These are phyloP conservation scores for Plagodis dolabraria DNA, from an alignment of 2,888 invertebrate species.

Conservation along the genomic window DNA sequence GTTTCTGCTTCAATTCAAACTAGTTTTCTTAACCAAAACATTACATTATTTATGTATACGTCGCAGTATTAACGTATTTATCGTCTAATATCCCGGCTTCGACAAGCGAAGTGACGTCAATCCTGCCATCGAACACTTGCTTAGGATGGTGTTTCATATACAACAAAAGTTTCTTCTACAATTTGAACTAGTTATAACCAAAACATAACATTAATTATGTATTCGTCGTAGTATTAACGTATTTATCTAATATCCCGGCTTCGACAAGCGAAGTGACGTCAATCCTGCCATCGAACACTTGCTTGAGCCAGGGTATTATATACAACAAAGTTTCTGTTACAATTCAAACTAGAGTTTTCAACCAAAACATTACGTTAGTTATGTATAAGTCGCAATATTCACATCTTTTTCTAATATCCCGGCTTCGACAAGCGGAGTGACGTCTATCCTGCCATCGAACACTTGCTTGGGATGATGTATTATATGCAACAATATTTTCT, in stretches of 20 bases:
- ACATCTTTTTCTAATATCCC: conserved; percentile 16
- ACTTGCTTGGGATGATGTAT: conserved; percentile 69
- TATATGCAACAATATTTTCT: conserved; percentile 64
- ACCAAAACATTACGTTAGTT: no score
- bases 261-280: conserved; percentile 51
- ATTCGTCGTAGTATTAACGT: no score
- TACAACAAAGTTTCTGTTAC: conserved; percentile 61
- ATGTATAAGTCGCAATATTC: no score
- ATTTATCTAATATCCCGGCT: conserved; percentile 3
- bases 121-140: conserved; percentile 51
- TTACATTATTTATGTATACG: no score
- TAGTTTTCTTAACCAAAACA: no score
- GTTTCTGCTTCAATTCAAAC: no score
- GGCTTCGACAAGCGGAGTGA: conserved; percentile 44
- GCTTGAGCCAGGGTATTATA: conserved; percentile 71
- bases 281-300: conserved; percentile 50
- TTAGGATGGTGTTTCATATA: conserved; percentile 58
- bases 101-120: conserved; percentile 53
- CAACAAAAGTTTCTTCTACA: no score
- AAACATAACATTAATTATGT: no score
- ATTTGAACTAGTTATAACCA: no score
- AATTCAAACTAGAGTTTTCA: conserved; percentile 30
- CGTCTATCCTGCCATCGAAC: conserved; percentile 55
- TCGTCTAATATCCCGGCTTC: conserved; percentile 10
- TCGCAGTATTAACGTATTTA: no score